phyloP scores from a whole-genome alignment of 2,888 invertebrate genomes.

The Drosophila mettleri region DNA sequence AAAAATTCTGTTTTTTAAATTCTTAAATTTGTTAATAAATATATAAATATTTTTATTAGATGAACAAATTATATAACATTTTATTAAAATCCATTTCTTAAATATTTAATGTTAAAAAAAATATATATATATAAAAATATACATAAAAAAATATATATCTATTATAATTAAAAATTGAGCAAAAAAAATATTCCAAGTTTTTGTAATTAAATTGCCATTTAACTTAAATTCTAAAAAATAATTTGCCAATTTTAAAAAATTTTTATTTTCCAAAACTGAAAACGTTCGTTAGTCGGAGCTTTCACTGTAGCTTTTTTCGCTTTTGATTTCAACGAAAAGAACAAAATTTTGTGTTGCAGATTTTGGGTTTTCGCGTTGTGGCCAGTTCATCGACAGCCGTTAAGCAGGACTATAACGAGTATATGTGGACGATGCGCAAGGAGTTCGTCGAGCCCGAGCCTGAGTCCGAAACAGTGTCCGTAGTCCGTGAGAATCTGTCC shows the following conservation, averaged over 20 bases:
- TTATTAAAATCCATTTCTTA: too few relatives aligned
- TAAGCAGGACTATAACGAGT: slow-evolving; percentile 95
- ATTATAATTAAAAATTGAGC: too few relatives aligned
- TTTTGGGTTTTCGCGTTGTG: slow-evolving; percentile 94
- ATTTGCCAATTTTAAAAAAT: background rate
- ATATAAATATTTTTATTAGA: too few relatives aligned
- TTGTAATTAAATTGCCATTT: too few relatives aligned
- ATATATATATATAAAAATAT: too few relatives aligned
- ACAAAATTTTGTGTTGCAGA: slow-evolving; percentile 84
- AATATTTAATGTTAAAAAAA: too few relatives aligned
- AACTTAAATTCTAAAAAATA: too few relatives aligned
- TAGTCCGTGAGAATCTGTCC: slow-evolving; percentile 88
- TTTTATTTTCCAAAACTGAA: background rate
- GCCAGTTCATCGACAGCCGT: slow-evolving; percentile 94
- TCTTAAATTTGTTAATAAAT: too few relatives aligned
- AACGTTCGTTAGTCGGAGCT: background rate
- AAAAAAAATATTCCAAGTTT: too few relatives aligned
- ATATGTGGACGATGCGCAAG: slow-evolving; percentile 97
- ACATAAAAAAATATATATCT: too few relatives aligned
- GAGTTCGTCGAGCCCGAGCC: slow-evolving; percentile 92
- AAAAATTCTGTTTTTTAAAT: too few relatives aligned
- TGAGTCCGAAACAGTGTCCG: slow-evolving; percentile 84
- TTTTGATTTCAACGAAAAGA: background rate
- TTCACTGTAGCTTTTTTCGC: slow-evolving; percentile 1
- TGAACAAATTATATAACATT: too few relatives aligned